phyloP scores from a whole-genome alignment of 2,113 vertebrate species.

The Platichthys stellatus region DNA sequence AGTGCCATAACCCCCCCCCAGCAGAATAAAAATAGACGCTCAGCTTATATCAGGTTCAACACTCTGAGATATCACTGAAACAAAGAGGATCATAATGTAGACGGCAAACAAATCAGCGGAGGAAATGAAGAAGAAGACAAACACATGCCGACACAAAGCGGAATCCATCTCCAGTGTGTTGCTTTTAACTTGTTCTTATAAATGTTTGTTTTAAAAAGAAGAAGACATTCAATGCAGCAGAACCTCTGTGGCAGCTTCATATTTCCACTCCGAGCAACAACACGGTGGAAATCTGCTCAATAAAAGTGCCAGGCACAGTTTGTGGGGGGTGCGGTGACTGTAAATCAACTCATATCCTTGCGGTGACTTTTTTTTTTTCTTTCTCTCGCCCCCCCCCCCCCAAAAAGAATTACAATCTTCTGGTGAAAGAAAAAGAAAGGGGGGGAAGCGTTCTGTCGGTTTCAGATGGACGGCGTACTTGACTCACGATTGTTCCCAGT shows the following conservation, averaged over 20 bases:
- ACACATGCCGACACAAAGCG: background rate
- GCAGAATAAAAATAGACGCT: background rate
- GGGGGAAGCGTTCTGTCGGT: background rate
- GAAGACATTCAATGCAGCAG: conserved; percentile 8
- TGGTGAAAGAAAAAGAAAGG: background rate
- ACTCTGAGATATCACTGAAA: background rate
- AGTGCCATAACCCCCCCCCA: background rate
- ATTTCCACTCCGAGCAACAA: conserved; percentile 20
- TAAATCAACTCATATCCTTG: background rate
- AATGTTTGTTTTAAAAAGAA: conserved; percentile 7
- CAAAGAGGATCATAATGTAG: background rate
- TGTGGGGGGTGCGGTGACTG: conserved; percentile 10
- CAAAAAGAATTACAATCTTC: background rate
- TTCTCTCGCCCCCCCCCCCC: too few relatives aligned
- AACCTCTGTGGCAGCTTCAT: conserved; percentile 1
- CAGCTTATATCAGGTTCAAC: background rate
- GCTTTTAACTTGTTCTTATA: background rate
- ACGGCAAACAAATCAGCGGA: background rate
- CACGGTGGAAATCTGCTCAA: conserved; percentile 15
- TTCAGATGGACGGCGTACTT: background rate
- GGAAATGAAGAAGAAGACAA: background rate
- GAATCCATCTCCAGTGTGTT: background rate
- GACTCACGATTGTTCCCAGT: background rate
- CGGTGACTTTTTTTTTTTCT: too few relatives aligned
- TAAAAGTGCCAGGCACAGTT: conserved; percentile 20